Evolutionary conservation across 2,888 invertebrate genomes (phyloP).

Genomic region (Steinernema carpocapsae): DNA sequence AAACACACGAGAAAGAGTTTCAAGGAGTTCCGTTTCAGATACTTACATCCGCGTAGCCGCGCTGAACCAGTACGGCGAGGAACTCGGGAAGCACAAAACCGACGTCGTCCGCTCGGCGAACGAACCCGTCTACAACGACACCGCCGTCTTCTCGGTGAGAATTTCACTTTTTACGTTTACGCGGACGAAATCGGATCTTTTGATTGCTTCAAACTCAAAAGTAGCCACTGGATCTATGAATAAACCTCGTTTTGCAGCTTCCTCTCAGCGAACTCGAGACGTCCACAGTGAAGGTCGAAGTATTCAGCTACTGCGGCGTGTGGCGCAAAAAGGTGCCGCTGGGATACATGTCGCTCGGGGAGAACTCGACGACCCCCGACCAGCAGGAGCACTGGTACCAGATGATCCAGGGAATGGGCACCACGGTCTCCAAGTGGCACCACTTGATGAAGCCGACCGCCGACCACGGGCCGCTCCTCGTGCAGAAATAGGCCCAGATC

Average conservation of each 20-base stretch:
- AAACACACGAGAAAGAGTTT: background rate
- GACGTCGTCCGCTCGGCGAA: slow-evolving; percentile 52
- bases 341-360: slow-evolving; percentile 57
- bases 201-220: slow-evolving; percentile 10
- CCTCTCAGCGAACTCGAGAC: slow-evolving; percentile 52
- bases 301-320: slow-evolving; percentile 56
- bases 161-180: background rate
- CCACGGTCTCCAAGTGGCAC: slow-evolving; percentile 65
- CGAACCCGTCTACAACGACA: slow-evolving; percentile 55
- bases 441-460: slow-evolving; percentile 29
- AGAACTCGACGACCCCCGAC: slow-evolving; percentile 53
- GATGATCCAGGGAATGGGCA: slow-evolving; percentile 63
- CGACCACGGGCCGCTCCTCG: background rate
- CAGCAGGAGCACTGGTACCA: slow-evolving; percentile 64
- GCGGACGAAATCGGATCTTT: background rate
- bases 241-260: slow-evolving; percentile 48
- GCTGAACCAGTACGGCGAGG: slow-evolving; percentile 53
- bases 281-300: slow-evolving; percentile 55
- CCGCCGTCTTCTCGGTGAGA: slow-evolving; percentile 52
- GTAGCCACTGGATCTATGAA: slow-evolving; percentile 14
- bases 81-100: slow-evolving; percentile 56
- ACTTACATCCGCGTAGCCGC: slow-evolving; percentile 58
- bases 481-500: background rate
- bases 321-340: slow-evolving; percentile 56
- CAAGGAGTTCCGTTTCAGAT: slow-evolving; percentile 44